Conservation (phyloP, 2,113 vertebrate species). For the Hyla sarda region DNA sequence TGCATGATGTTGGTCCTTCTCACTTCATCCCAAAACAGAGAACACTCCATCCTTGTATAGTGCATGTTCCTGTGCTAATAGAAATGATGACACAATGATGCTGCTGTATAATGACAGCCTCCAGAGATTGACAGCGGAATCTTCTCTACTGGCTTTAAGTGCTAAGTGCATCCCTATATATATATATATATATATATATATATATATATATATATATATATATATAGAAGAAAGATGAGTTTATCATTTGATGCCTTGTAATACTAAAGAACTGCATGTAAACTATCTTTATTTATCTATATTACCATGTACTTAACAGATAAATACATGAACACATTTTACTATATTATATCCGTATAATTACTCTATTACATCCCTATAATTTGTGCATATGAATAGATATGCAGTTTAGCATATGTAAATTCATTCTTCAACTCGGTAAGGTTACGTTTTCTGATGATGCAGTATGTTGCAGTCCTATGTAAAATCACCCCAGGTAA, state of each 20-base stretch:
- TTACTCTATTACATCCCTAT: background rate
- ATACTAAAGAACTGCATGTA: background rate
- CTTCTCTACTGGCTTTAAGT: background rate
- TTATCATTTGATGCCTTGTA: background rate
- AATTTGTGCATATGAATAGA: background rate
- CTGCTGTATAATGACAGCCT: background rate
- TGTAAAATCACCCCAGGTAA: background rate
- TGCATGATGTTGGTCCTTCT: background rate
- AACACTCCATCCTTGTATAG: background rate
- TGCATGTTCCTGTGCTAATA: background rate
- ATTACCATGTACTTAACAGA: background rate
- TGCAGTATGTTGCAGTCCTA: background rate
- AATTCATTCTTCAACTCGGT: background rate
- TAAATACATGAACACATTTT: background rate
- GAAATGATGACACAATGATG: background rate
- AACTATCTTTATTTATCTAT: background rate
- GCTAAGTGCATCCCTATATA: background rate
- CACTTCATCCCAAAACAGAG: background rate
- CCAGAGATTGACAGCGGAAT: background rate
- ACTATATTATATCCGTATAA: background rate
- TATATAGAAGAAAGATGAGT: background rate
- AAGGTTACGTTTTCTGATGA: background rate
- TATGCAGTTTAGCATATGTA: background rate
- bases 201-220: too few species aligned
- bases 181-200: too few species aligned